Evolutionary conservation across 2,888 invertebrate species (phyloP).

Genomic region (Anarsia innoxiella): DNA sequence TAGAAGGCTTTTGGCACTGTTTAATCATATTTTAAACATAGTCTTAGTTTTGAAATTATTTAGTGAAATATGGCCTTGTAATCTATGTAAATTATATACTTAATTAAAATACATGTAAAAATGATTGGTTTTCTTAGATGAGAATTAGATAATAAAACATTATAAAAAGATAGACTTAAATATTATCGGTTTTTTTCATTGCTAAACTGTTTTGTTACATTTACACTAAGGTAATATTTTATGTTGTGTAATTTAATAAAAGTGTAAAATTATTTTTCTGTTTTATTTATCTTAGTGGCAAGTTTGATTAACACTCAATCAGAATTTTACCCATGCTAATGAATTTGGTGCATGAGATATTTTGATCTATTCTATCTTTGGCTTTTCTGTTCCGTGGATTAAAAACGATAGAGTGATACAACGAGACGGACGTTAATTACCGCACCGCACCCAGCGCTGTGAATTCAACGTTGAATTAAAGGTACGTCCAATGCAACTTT

Average conservation of each 20-base stretch:
- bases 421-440: too few species aligned
- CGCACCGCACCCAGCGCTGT: too few species aligned
- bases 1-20: too few species aligned
- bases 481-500: too few species aligned
- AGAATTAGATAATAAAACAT: constrained; percentile 37
- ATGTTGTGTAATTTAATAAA: constrained; percentile 53
- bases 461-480: too few species aligned
- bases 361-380: too few species aligned
- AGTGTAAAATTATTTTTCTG: constrained; percentile 22
- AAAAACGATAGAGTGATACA: too few species aligned
- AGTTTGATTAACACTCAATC: too few species aligned
- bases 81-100: constrained; percentile 68
- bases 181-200: constrained; percentile 50
- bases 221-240: constrained; percentile 52
- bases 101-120: constrained; percentile 60
- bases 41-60: constrained; percentile 10
- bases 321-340: too few species aligned
- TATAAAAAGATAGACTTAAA: constrained; percentile 46
- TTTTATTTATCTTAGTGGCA: neutral
- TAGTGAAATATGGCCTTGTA: constrained; percentile 51
- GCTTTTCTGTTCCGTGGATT: too few species aligned
- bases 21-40: too few species aligned
- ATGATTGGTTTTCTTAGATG: constrained; percentile 46
- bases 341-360: too few species aligned
- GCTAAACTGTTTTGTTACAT: constrained; percentile 62